phyloP scores from a whole-genome alignment of 2,888 invertebrate genomes.

The Coronaproctus castanopsis region DNA sequence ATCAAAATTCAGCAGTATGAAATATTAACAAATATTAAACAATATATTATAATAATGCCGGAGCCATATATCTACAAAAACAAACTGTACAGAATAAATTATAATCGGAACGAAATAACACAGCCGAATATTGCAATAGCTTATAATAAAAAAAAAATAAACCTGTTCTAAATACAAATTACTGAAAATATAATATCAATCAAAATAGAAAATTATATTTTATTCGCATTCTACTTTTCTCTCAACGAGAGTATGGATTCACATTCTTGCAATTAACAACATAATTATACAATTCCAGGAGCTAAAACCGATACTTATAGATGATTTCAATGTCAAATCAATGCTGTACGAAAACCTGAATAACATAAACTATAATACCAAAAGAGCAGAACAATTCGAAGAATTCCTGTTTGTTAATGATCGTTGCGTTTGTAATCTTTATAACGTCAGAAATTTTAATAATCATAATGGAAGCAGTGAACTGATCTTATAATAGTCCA shows the following conservation, averaged over 20 bases:
- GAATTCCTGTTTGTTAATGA: background rate
- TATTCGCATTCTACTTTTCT: background rate
- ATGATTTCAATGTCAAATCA: background rate
- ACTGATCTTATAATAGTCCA: background rate
- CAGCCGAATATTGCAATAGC: background rate
- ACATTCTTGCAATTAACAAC: background rate
- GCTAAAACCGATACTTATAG: background rate
- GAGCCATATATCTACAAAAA: background rate
- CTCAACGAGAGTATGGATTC: background rate
- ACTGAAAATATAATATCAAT: background rate
- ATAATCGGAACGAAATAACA: background rate
- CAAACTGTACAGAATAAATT: background rate
- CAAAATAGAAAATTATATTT: background rate
- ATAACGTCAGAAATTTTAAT: background rate
- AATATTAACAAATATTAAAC: background rate
- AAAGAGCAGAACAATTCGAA: background rate
- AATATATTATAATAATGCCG: background rate
- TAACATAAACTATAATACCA: background rate
- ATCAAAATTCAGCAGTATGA: background rate
- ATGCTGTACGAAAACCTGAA: no score
- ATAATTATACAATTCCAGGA: background rate
- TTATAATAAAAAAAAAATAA: background rate
- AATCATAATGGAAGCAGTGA: background rate
- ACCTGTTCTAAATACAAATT: background rate
- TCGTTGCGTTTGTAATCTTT: background rate